Base-by-base conservation (phyloP, 2,797 vertebrate genomes). In the Anguilla pacifica region DNA sequence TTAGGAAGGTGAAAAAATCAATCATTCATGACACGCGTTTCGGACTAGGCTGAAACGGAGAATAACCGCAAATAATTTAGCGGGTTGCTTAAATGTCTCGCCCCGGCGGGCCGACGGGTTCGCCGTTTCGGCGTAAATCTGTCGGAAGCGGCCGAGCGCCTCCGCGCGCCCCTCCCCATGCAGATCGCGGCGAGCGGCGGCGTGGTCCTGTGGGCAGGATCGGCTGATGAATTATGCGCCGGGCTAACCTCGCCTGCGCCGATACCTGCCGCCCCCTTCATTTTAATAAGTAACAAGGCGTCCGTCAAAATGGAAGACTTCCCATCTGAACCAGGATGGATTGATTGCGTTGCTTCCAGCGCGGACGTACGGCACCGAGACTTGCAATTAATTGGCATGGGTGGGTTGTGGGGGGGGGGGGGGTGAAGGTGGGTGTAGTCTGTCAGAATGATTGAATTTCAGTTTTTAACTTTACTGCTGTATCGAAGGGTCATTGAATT, bases 1-100 rank as follows among this genome's bases (percentile, higher is more conserved):
- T 81, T 87, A 55, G 74, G 87, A 72, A 90, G 86, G 86, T 88
- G 88, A 86, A 53, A 83, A 86, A 57, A 86, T 86, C 88, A 85
- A 82, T 86, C 86, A 88, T 87, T 86, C 86, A 39, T 83, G 87
- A 85, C 22, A 49, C 49, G 84, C 3, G 74, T 83, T 72, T 85
- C 59, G 9, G 77, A 79, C 57, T 11, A 6, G 72, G 22, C 4
- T 51, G 83, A 79, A 79, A 85, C n/a, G 70, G 70, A 88, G 87
- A 85, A 84, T 84, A 84, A 87, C 82, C 15, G 35, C 87, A 51
- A 84, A 87, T 85, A 85, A 88, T 85, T 88, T 81, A 85, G 84
- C 84, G 43, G 31, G 84, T 82, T 85, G 46, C 55, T 61, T 85
- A 59, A 67, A 43, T 81, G 87, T 85, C 72, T 85, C 83, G 46